Evolutionary conservation across 2,888 invertebrate species (phyloP), one percentile per base, ranked within the genome.

Genomic region (Liodrosophila aerea): DNA sequence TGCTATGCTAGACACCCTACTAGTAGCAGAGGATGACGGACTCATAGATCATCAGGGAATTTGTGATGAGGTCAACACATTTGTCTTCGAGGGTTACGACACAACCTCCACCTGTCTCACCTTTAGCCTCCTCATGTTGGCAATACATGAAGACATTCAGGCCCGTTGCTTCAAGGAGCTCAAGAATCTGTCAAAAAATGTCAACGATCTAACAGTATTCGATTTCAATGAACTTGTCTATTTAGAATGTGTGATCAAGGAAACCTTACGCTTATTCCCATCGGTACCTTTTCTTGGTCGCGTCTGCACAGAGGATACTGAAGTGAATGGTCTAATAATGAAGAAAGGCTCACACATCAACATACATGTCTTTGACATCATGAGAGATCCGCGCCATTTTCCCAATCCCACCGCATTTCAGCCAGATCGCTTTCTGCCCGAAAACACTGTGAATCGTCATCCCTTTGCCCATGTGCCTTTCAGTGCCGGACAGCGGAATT

Each of bases 401-500:
- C 91, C 92, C 0, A 91, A 95, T 67, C 94, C 95, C 93, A 65
- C 94, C 94, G 0, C 89, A 92, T 33, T 95, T 92, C 76, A 91
- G 75, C 91, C 91, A 0, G 83, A 75, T 91, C 89, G 95, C 64
- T 95, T 95, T 88, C 85, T 93, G 33, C 92, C 93, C 0, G 93
- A 94, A 76, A 92, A 92, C 72, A 86, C 89, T 8, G 58, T 77
- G 1, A 87, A 88, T 16, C 90, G 93, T 27, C 93, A 94, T 88
- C 92, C 93, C 0, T 94, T 92, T 67, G 91, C 92, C 0, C 94
- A 92, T 78, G 91, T 94, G 52, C 94, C 94, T 0, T 94, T 94
- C 64, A 94, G 94, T 80, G 94, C 93, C 0, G 94, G 94, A 1
- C 92, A 92, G 0, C 91, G 94, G 16, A 94, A 94, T 86, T 94